phyloP scores from a whole-genome alignment of 2,888 invertebrate genomes.

The Pachliopta kotzebuea region DNA sequence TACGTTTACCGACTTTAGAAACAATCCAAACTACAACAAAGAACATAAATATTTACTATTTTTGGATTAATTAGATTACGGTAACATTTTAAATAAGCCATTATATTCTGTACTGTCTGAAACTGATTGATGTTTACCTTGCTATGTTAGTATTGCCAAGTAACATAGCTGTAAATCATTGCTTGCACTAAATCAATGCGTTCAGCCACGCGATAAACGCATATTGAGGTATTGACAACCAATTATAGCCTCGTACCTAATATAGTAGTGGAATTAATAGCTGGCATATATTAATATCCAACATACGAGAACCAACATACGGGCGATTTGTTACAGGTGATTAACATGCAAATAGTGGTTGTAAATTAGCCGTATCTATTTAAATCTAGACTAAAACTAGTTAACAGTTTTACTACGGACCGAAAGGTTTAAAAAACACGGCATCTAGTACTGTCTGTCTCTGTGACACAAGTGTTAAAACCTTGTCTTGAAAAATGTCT shows the following conservation, averaged over 20 bases:
- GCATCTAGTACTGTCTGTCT: too few species aligned
- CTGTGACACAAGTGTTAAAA: too few species aligned
- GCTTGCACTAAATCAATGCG: conserved; percentile 22
- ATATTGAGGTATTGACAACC: conserved; percentile 26
- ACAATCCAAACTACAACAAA: too few species aligned
- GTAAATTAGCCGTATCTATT: too few species aligned
- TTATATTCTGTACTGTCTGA: neutral
- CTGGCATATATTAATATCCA: conserved; percentile 16
- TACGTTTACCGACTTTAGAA: too few species aligned
- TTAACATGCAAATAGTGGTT: neutral
- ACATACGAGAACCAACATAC: conserved; percentile 5
- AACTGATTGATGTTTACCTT: neutral
- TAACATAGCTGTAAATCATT: neutral
- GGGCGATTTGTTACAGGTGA: neutral
- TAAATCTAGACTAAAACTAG: too few species aligned
- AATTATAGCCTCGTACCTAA: conserved; percentile 23
- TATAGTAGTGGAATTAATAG: conserved; percentile 21
- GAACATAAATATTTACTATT: too few species aligned
- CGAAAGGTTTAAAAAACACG: too few species aligned
- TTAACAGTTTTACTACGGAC: too few species aligned
- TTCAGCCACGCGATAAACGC: conserved; percentile 14
- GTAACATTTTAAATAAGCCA: too few species aligned
- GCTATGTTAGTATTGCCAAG: neutral
- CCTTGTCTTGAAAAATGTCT: too few species aligned
- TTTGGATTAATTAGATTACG: too few species aligned